phyloP scores from a whole-genome alignment of 2,888 invertebrate species.

The Anodontia alba region DNA sequence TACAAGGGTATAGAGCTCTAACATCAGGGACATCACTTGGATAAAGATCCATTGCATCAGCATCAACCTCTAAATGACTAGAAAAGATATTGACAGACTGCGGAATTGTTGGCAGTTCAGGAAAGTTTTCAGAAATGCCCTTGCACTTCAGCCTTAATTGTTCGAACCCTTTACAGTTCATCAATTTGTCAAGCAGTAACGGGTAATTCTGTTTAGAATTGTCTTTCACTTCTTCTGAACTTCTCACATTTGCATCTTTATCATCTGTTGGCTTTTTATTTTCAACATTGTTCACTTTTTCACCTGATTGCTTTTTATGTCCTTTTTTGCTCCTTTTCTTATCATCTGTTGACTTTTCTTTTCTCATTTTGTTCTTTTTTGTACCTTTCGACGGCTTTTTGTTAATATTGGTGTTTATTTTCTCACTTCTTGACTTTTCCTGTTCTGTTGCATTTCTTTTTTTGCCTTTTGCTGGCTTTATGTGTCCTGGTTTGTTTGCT shows the following conservation, averaged over 20 bases:
- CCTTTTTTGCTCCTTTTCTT: background rate
- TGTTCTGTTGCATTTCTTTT: too few relatives aligned
- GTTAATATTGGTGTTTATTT: background rate
- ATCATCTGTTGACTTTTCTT: background rate
- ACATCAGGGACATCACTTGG: background rate
- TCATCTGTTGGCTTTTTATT: background rate
- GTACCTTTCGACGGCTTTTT: background rate
- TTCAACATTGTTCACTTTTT: background rate
- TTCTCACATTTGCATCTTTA: background rate
- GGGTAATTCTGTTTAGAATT: background rate
- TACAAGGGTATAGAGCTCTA: constrained; percentile 21
- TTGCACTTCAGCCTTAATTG: constrained; percentile 19
- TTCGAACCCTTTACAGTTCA: constrained; percentile 25
- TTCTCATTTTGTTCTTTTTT: background rate
- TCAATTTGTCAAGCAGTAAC: background rate
- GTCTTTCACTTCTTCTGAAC: background rate
- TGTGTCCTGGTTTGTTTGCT: too few relatives aligned
- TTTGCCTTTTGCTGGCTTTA: background rate
- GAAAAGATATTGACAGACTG: constrained; percentile 14
- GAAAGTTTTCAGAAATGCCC: background rate
- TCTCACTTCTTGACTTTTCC: background rate
- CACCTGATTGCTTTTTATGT: background rate
- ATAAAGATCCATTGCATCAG: constrained; percentile 21
- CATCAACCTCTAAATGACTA: constrained; percentile 31
- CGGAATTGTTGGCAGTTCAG: constrained; percentile 8